These are phyloP conservation scores for Luperina testacea DNA, from an alignment of 2,888 invertebrate genomes.

Conservation along the genomic window DNA sequence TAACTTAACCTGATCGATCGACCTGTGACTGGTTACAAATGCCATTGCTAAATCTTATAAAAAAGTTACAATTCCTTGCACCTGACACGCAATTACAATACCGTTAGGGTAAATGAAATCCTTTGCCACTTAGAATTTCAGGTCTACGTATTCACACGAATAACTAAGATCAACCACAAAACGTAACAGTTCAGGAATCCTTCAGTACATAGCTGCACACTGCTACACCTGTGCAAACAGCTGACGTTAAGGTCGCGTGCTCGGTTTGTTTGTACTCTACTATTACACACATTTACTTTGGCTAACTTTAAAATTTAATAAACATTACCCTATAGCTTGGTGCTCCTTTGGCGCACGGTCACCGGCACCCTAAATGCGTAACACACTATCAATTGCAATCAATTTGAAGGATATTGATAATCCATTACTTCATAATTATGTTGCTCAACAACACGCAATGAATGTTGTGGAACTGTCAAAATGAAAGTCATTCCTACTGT, in stretches of 20 bases:
- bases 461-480: too few relatives aligned
- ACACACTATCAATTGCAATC: too few relatives aligned
- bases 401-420: too few relatives aligned
- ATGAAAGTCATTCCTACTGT: not conserved
- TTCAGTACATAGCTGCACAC: not conserved
- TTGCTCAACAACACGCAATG: not conserved
- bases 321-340: not conserved
- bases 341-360: not conserved
- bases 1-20: not conserved
- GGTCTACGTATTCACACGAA: not conserved
- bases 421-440: too few relatives aligned
- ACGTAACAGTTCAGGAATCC: conserved; percentile 32
- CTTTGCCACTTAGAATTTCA: not conserved
- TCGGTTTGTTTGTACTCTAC: conserved; percentile 13
- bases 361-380: not conserved
- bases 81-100: too few relatives aligned
- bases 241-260: conserved; percentile 52
- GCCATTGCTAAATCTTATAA: too few relatives aligned
- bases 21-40: not conserved
- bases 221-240: conserved; percentile 45
- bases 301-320: not conserved
- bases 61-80: too few relatives aligned
- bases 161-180: not conserved
- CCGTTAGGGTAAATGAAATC: not conserved
- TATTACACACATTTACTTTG: not conserved